These are phyloP conservation scores for Odontocerum albicorne DNA, from an alignment of 2,888 invertebrate species.

Conservation along the genomic window DNA sequence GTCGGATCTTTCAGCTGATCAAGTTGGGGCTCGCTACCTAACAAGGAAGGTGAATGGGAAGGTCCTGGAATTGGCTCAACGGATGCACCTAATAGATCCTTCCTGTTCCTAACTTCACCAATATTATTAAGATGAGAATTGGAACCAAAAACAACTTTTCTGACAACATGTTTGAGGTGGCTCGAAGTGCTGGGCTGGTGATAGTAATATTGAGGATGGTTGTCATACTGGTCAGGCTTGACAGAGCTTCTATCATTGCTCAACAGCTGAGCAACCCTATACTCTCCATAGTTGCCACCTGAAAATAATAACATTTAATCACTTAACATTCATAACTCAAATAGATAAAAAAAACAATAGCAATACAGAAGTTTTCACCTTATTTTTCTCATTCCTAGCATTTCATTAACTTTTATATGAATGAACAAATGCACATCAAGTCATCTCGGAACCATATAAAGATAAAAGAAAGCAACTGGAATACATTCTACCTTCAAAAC, in stretches of 20 bases:
- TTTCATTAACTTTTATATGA: too few relatives aligned
- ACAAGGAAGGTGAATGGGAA: slow-evolving; percentile 3
- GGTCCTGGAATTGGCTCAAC: slow-evolving; percentile 4
- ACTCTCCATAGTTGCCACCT: slow-evolving; percentile 17
- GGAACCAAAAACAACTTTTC: slow-evolving; percentile 29
- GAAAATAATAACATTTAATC: slow-evolving; percentile 2
- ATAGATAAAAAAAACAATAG: neutral
- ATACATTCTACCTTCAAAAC: too few relatives aligned
- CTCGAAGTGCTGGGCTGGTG: slow-evolving; percentile 5
- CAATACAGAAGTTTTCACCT: neutral
- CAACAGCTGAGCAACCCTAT: slow-evolving; percentile 21
- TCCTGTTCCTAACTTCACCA: slow-evolving; percentile 2
- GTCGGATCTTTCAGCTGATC: slow-evolving; percentile 15
- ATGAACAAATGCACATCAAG: too few relatives aligned
- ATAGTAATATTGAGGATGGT: slow-evolving; percentile 20
- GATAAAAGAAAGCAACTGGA: too few relatives aligned
- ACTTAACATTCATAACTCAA: neutral
- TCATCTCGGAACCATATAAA: too few relatives aligned
- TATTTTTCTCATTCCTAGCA: too few relatives aligned
- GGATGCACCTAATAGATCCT: neutral
- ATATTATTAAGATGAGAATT: slow-evolving; percentile 26
- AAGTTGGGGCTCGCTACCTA: slow-evolving; percentile 26
- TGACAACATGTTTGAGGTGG: slow-evolving; percentile 21
- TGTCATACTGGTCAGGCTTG: slow-evolving; percentile 6
- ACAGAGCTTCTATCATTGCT: slow-evolving; percentile 14